Evolutionary conservation across 2,797 vertebrate genomes (phyloP), one percentile per base, ranked within the genome.

Genomic region (Nyctibius grandis): DNA sequence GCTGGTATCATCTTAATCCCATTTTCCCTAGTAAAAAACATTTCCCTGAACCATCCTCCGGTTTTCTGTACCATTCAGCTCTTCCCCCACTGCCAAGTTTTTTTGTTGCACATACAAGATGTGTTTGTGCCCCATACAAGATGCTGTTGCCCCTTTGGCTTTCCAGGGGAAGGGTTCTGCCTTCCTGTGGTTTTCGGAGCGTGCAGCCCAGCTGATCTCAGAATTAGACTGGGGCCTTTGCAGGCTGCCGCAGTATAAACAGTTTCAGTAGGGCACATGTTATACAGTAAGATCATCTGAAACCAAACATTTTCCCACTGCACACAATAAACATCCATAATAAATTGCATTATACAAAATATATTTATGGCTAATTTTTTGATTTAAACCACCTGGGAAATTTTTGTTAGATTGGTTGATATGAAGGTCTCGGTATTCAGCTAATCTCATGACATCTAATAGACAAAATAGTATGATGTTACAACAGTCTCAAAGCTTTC

Each of bases 341-440:
- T 90, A 98, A 97, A 96, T 96, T 96, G 80, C 95, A 95, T 97
- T 92, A 92, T 92, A 91, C 93, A 83, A 96, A 96, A 97, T 92
- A 97, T 96, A 97, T 97, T 95, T 95, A 97, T 96, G 90, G 93
- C 91, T 97, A 96, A 94, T 97, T 97, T 97, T 97, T 97, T 93
- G 95, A 95, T 94, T 94, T 95, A 78, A 96, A 63, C 85, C 88
- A 96, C 90, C 96, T 97, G 92, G 96, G 97, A 97, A 91, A 89
- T 86, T 93, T 79, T 93, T 96, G 94, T 97, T 91, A 94, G 96
- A 84, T 89, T 72, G 89, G 94, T 85, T 92, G 95, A 97, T 96
- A 95, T n/a, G 94, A 96, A 96, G 87, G 89, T 68, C 79, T 93
- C 91, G 60, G 85, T 85, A 80, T 93, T 93, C 95, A 97, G 96